These are phyloP conservation scores for Stictonetta naevosa DNA, from an alignment of 2,113 vertebrate genomes.

Conservation along the genomic window DNA sequence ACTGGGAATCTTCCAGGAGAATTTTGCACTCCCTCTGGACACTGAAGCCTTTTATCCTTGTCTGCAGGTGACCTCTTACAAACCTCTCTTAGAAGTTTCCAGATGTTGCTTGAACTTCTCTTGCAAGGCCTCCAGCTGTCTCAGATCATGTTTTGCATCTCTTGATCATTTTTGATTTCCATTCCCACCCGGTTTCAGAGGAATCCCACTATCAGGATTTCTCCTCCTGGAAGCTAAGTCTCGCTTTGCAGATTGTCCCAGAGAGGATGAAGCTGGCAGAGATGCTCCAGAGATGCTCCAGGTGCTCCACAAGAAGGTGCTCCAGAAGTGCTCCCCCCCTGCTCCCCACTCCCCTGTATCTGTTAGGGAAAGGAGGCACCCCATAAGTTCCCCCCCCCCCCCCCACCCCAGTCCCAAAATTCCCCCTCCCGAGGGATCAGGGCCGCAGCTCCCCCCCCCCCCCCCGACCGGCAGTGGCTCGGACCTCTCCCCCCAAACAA, in stretches of 20 bases:
- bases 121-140: slow-evolving; percentile 43
- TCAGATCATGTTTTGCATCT: not conserved
- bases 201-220: not conserved
- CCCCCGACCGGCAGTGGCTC: too few species aligned
- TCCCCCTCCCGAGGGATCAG: too few species aligned
- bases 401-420: too few species aligned
- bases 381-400: too few species aligned
- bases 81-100: slow-evolving; percentile 47
- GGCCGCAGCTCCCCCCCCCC: too few species aligned
- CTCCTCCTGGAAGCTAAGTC: not conserved
- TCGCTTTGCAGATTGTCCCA: not conserved
- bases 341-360: not conserved
- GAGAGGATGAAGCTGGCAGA: not conserved
- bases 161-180: slow-evolving; percentile 9
- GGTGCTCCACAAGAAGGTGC: not conserved
- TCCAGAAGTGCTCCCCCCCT: not conserved
- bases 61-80: slow-evolving; percentile 62
- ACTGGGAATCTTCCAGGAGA: slow-evolving; percentile 33
- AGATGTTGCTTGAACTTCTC: slow-evolving; percentile 53
- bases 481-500: too few species aligned
- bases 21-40: slow-evolving; percentile 14
- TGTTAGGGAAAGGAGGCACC: not conserved
- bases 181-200: not conserved
- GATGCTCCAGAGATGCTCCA: not conserved
- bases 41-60: slow-evolving; percentile 44